Evolutionary conservation across 2,113 vertebrate species (phyloP), one percentile per base, ranked within the genome.

Genomic region (Antennarius striatus): DNA sequence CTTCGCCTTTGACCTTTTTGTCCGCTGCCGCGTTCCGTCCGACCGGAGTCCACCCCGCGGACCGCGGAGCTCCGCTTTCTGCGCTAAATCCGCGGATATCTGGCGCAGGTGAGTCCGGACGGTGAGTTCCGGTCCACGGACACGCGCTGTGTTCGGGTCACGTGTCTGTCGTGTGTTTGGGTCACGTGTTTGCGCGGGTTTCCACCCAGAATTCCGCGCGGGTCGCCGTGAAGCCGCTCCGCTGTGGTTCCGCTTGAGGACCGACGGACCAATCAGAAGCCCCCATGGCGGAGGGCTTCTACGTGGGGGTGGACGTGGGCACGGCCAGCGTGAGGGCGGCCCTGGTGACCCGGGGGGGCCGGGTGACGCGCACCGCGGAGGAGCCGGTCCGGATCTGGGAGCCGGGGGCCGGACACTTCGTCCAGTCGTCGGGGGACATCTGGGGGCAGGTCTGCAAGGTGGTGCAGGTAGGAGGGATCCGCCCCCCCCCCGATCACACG

Each of bases 241-340:
- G 22, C 22, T 22, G 22, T 22, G 2, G 22, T 22, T 22, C 14
- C 32, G 56, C 68, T 83, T 75, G 70, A 72, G 76, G 3, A 63
- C 65, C 49, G 32, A 51, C 63, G 9, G 0, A 1, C 11, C 11
- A 13, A 22, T 22, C 22, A 22, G 22, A 0, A 3, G 29, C 28
- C 48, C 46, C 32, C 30, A 90, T 90, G 88, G 84, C 75, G 2
- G 73, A 89, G 49, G 57, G 79, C 0, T 98, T 88, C 76, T 99
- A 96, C 0, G 88, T 99, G 17, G 97, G 96, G 0, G 91, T 99
- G 62, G 97, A 99, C 0, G 96, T 98, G 71, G 97, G 97, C 43
- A 96, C 95, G 0, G 90, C 90, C 59, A 97, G 97, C 4, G 96
- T 97, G 12, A 94, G 97, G 0, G 97, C 95, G 0, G 97, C 96